Conservation (phyloP, 1,140 invertebrate species). For the Ostrea edulis region DNA sequence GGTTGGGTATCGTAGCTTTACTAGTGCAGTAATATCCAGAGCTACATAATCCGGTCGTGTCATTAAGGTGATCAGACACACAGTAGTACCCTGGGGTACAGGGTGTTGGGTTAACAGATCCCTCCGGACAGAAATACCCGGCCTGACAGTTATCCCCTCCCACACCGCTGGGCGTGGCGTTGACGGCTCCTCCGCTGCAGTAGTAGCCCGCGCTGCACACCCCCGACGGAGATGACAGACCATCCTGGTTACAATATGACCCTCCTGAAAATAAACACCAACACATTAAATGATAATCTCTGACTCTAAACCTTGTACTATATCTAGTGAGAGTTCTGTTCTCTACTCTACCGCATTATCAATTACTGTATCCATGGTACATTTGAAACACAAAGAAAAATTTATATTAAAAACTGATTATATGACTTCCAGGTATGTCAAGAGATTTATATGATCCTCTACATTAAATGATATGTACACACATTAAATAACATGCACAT, state of each 20-base stretch:
- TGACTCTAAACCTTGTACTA: too few species aligned
- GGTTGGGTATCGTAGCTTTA: slow-evolving; percentile 68
- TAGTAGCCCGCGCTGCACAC: slow-evolving; percentile 76
- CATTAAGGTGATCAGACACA: slow-evolving; percentile 66
- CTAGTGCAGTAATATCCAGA: slow-evolving; percentile 73
- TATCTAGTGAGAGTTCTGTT: too few species aligned
- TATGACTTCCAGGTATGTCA: too few species aligned
- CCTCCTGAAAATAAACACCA: slow-evolving; percentile 71
- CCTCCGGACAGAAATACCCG: slow-evolving; percentile 75
- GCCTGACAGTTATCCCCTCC: slow-evolving; percentile 74
- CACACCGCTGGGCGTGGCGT: slow-evolving; percentile 64
- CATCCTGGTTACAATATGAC: slow-evolving; percentile 69
- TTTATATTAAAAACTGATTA: too few species aligned
- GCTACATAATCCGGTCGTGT: slow-evolving; percentile 61
- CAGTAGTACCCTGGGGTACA: slow-evolving; percentile 76
- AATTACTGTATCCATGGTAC: too few species aligned
- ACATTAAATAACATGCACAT: too few species aligned
- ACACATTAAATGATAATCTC: slow-evolving; percentile 51
- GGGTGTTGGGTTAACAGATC: slow-evolving; percentile 66
- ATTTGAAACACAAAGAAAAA: too few species aligned
- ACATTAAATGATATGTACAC: too few species aligned
- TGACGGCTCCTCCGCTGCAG: slow-evolving; percentile 69
- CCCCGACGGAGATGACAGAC: slow-evolving; percentile 65
- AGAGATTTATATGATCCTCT: too few species aligned
- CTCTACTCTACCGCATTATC: too few species aligned